Percentiles rank a stretch among this genome's conserved stretches.
phyloP scores from a whole-genome alignment of 2,888 invertebrate genomes.

The Physocephala rufipes region DNA sequence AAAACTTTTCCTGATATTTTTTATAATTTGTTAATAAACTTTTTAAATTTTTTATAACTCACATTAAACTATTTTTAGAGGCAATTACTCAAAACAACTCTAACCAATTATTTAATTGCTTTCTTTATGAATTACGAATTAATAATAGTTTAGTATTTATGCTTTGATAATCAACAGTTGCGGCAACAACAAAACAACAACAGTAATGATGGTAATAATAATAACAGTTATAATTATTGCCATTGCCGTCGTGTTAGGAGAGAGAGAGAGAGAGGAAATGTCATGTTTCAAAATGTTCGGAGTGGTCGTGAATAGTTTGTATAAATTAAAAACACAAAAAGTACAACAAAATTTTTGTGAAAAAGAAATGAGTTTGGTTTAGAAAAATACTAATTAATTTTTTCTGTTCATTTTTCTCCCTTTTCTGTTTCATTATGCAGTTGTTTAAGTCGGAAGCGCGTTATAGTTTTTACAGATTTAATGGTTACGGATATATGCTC shows the following conservation, averaged over 20 bases:
- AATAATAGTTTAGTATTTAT: conserved; percentile 7
- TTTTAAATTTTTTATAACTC: no score
- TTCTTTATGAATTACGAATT: not conserved
- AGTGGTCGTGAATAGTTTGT: conserved; percentile 52
- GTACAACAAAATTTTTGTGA: no score
- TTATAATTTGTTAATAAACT: no score
- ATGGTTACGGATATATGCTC: no score
- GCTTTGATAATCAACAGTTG: conserved; percentile 5
- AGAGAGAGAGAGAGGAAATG: not conserved
- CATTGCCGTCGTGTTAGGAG: not conserved
- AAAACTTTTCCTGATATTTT: no score
- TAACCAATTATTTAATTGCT: conserved; percentile 3
- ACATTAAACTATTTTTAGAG: not conserved
- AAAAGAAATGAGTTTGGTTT: not conserved
- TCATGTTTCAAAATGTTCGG: not conserved
- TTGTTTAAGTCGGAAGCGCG: no score
- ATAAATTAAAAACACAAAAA: conserved; percentile 43
- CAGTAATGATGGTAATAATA: not conserved
- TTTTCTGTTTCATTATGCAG: no score
- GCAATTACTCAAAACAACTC: not conserved
- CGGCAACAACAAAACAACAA: not conserved
- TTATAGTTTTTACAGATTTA: no score
- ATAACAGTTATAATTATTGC: not conserved
- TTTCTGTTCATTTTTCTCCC: no score
- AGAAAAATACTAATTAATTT: not conserved